phyloP scores from a whole-genome alignment of 2,888 invertebrate genomes.

The Pterostichus niger region DNA sequence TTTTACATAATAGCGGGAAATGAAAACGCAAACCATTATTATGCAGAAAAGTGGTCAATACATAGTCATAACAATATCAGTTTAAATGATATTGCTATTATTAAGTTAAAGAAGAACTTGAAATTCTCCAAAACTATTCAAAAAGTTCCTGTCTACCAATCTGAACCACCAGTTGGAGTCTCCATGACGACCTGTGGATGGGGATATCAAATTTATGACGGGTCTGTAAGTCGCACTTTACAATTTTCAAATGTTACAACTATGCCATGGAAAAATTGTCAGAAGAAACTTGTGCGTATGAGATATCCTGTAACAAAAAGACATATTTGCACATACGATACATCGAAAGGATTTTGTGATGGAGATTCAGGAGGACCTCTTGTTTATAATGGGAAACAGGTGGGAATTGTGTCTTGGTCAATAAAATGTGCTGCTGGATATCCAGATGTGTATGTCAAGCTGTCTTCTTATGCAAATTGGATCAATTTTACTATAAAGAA shows the following conservation, averaged over 20 bases:
- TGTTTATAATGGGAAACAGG: background rate
- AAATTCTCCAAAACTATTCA: background rate
- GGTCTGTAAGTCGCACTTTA: background rate
- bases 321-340: background rate
- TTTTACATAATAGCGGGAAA: background rate
- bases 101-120: background rate
- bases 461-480: background rate
- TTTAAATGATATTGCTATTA: background rate
- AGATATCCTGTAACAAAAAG: background rate
- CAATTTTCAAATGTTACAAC: background rate
- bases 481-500: background rate
- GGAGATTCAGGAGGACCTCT: slow-evolving; percentile 10
- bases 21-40: background rate
- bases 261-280: background rate
- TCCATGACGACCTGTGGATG: background rate
- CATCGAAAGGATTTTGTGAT: slow-evolving; percentile 1
- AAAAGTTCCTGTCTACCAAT: background rate
- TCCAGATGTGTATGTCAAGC: slow-evolving; percentile 12
- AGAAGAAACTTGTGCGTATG: background rate
- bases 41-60: background rate
- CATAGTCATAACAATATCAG: background rate
- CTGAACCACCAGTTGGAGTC: background rate
- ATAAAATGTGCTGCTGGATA: background rate
- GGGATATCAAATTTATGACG: background rate
- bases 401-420: slow-evolving; percentile 6